Evolutionary conservation across 1,140 invertebrate species (phyloP).

Genomic region (Drosophila sp.): DNA sequence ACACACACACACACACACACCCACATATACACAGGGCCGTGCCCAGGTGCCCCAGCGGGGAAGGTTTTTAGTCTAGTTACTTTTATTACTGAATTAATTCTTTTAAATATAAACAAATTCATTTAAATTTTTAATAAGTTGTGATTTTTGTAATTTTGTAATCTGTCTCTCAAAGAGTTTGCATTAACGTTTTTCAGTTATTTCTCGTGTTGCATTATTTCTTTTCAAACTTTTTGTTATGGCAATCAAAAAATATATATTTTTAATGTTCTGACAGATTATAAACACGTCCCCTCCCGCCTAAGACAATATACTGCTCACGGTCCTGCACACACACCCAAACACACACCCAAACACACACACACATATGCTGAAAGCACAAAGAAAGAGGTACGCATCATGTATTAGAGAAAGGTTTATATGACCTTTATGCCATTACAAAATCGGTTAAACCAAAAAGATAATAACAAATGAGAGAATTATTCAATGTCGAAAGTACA

Average conservation of each 20-base stretch:
- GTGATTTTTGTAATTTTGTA: too few relatives aligned
- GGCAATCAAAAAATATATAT: neutral
- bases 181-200: too few relatives aligned
- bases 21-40: neutral
- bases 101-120: too few relatives aligned
- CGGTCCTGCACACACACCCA: slow-evolving; percentile 25
- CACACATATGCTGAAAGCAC: slow-evolving; percentile 69
- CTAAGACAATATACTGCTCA: neutral
- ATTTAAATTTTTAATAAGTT: too few relatives aligned
- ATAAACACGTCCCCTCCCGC: neutral
- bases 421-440: slow-evolving; percentile 57
- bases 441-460: slow-evolving; percentile 74
- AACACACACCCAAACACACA: slow-evolving; percentile 27
- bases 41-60: slow-evolving; percentile 1
- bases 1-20: neutral
- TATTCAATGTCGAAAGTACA: slow-evolving; percentile 72
- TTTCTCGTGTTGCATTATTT: too few relatives aligned
- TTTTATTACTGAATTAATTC: too few relatives aligned
- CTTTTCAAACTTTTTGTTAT: too few relatives aligned
- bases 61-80: neutral
- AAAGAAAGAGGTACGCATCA: slow-evolving; percentile 49
- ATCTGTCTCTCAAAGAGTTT: too few relatives aligned
- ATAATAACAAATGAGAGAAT: slow-evolving; percentile 23
- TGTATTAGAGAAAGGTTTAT: slow-evolving; percentile 43
- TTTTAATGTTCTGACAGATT: neutral